Conservation (phyloP, 2,888 invertebrate species). For the Cerceris ruficornis region DNA sequence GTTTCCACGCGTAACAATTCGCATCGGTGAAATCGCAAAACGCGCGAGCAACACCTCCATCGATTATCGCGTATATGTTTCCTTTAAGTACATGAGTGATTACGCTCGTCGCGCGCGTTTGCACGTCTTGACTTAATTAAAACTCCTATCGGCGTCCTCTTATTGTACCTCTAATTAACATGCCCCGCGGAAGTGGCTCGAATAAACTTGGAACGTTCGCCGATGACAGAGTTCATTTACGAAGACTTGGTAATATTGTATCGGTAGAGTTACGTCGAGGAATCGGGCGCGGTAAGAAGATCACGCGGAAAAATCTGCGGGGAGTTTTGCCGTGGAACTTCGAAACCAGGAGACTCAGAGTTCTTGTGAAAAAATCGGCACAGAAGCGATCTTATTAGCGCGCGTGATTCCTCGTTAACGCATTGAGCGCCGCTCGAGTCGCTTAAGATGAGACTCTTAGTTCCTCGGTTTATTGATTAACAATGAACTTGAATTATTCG, state of each 20-base stretch:
- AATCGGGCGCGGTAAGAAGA: not conserved
- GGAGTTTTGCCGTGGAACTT: too few relatives aligned
- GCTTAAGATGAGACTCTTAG: too few relatives aligned
- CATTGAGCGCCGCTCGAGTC: too few relatives aligned
- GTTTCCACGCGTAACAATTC: not conserved
- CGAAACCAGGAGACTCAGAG: too few relatives aligned
- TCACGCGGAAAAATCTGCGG: not conserved
- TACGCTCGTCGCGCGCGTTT: conserved; percentile 37
- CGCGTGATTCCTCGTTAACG: too few relatives aligned
- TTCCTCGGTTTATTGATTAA: too few relatives aligned
- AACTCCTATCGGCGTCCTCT: conserved; percentile 55
- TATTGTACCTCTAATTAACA: conserved; percentile 70
- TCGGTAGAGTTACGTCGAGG: not conserved
- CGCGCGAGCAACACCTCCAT: conserved; percentile 21
- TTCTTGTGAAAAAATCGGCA: too few relatives aligned
- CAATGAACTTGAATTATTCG: too few relatives aligned
- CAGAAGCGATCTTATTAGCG: too few relatives aligned
- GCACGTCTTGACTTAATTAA: conserved; percentile 45
- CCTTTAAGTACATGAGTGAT: conserved; percentile 56
- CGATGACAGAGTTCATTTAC: conserved; percentile 14
- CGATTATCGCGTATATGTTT: conserved; percentile 20
- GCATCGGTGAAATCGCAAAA: conserved; percentile 1
- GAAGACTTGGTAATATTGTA: conserved; percentile 5
- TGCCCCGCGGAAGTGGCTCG: conserved; percentile 72
- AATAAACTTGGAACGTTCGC: conserved; percentile 18